These are phyloP conservation scores for Idaea dimidiata DNA, from an alignment of 2,888 invertebrate species.

Conservation along the genomic window DNA sequence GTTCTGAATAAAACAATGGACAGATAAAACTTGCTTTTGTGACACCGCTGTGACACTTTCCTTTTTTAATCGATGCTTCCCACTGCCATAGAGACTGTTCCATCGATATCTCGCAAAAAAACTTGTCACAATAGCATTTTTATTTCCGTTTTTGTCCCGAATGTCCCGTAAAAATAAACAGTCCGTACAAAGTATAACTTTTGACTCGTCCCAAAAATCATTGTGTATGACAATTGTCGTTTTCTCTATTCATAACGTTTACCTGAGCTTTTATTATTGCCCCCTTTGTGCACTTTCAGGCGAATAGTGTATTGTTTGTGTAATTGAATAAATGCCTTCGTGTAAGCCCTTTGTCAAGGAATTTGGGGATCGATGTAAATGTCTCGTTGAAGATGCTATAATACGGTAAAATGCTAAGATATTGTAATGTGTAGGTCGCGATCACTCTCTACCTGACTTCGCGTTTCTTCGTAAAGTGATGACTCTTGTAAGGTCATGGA, in stretches of 20 bases:
- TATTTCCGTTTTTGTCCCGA: conserved; percentile 37
- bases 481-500: conserved; percentile 34
- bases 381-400: conserved; percentile 18
- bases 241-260: conserved; percentile 63
- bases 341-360: conserved; percentile 52
- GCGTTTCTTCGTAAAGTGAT: not conserved
- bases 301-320: conserved; percentile 65
- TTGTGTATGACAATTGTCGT: conserved; percentile 65
- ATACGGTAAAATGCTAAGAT: conserved; percentile 8
- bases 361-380: conserved; percentile 33
- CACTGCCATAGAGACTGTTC: conserved; percentile 37
- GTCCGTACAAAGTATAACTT: conserved; percentile 55
- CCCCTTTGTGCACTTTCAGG: conserved; percentile 69
- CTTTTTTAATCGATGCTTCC: conserved; percentile 42
- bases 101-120: conserved; percentile 55
- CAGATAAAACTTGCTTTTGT: conserved; percentile 38
- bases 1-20: conserved; percentile 6
- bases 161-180: conserved; percentile 62
- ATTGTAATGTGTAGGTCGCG: conserved; percentile 33
- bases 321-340: conserved; percentile 78
- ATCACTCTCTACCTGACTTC: conserved; percentile 3
- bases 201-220: conserved; percentile 72
- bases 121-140: conserved; percentile 47
- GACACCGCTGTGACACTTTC: conserved; percentile 34
- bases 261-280: conserved; percentile 62